Base-by-base conservation (phyloP, 2,797 vertebrate species). In the Moxostoma hubbsi region DNA sequence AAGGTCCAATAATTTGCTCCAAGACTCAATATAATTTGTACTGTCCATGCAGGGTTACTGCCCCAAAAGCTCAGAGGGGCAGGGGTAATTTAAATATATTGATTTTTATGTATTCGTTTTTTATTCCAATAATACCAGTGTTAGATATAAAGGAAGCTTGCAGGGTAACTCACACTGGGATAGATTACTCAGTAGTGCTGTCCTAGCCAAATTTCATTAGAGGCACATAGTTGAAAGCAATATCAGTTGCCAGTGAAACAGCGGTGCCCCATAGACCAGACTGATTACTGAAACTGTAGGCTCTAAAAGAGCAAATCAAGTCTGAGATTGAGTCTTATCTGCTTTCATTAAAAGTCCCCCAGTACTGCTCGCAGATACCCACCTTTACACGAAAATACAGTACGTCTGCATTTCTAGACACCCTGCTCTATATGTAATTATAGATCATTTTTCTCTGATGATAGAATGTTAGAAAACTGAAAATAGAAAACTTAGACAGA, bases 241-340 rank as follows among this genome's bases (percentile, higher is more conserved):
- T 77, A 77, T 80, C 64, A 80, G 84, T 71, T 80, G 70, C 80
- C 84, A 82, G 82, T 61, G 18, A 62, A 82, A 83, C 69, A 75
- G 69, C 65, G 16, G 68, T 54, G 67, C 67, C 61, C 24, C 55
- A 36, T 50, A 49, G 67, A 78, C 65, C 51, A 72, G 3, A 49
- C 69, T 45, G 24, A 24, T 24, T 61, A 58, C 53, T 69, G 68
- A 81, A 82, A 74, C 58, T 50, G 68, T 64, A 51, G 49, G 81
- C 51, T 76, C 43, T 63, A 70, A 68, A 77, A 70, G 68, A 76
- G 57, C 49, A 73, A 84, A 82, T 82, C 77, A 77, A 82, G 63
- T 68, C 55, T 81, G 64, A 74, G 76, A 83, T 64, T 12, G 67
- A 78, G 75, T 47, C 71, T 77, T 59, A 75, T 85, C 73, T 83